phyloP scores from a whole-genome alignment of 2,888 invertebrate species.

The Elysia crispata region DNA sequence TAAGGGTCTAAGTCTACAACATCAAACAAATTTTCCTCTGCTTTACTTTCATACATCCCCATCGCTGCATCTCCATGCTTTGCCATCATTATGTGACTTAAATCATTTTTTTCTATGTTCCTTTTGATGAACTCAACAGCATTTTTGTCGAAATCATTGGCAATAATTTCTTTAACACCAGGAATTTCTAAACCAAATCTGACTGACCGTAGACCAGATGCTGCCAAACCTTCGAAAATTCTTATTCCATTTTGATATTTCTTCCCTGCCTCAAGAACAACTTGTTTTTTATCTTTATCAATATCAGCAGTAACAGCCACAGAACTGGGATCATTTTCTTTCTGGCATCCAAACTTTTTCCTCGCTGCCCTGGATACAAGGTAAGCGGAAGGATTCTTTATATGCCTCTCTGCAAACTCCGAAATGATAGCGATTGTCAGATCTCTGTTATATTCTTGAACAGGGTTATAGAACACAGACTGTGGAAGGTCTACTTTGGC shows the following conservation, averaged over 20 bases:
- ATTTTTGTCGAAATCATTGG: slow-evolving; percentile 91
- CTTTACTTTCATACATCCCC: slow-evolving; percentile 81
- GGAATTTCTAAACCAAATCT: slow-evolving; percentile 96
- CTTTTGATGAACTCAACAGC: slow-evolving; percentile 91
- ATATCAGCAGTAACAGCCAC: neutral
- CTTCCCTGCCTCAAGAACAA: slow-evolving; percentile 59
- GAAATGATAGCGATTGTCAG: slow-evolving; percentile 80
- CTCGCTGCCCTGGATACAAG: slow-evolving; percentile 49
- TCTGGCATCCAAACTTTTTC: slow-evolving; percentile 39
- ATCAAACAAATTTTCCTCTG: slow-evolving; percentile 85
- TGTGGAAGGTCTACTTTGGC: slow-evolving; percentile 49
- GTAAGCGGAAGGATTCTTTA: slow-evolving; percentile 29
- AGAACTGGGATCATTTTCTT: slow-evolving; percentile 21
- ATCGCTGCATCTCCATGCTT: slow-evolving; percentile 89
- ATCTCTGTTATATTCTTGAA: slow-evolving; percentile 96
- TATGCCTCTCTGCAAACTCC: slow-evolving; percentile 61
- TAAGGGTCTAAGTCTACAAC: slow-evolving; percentile 98
- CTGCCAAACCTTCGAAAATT: slow-evolving; percentile 95
- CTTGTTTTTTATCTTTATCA: neutral
- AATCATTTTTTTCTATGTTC: slow-evolving; percentile 87
- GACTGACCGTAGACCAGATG: slow-evolving; percentile 95
- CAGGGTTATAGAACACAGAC: slow-evolving; percentile 95
- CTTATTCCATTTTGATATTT: slow-evolving; percentile 71
- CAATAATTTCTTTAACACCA: slow-evolving; percentile 85
- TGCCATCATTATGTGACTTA: slow-evolving; percentile 85